A percentile compares a stretch with the other conserved stretches of the same genome.
Evolutionary conservation across 64 coral and sea anemone genomes (phyloP).

Genomic region (Pachyseris speciosa): DNA sequence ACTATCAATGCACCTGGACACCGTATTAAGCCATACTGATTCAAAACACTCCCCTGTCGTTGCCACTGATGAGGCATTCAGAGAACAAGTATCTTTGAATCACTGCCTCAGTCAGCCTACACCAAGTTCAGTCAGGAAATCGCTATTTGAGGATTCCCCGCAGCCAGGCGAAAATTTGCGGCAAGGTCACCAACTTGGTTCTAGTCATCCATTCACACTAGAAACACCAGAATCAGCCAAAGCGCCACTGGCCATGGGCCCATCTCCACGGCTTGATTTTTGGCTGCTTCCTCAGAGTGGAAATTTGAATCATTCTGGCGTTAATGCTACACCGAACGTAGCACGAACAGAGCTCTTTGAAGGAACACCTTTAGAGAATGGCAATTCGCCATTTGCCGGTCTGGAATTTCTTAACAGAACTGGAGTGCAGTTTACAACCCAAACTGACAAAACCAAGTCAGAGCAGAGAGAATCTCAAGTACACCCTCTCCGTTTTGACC

Average conservation of each 20-base stretch:
- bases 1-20: neutral
- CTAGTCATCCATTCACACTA: neutral
- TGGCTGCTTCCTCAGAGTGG: conserved; percentile 13
- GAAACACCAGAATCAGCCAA: neutral
- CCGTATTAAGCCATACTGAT: neutral
- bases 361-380: neutral
- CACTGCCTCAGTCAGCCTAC: neutral
- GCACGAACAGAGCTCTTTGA: neutral
- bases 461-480: neutral
- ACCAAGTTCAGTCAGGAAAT: conserved; percentile 6
- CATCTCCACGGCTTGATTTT: conserved; percentile 20
- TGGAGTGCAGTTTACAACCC: neutral
- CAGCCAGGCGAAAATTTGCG: neutral
- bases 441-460: neutral
- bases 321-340: neutral
- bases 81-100: neutral
- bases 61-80: neutral
- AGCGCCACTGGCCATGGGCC: neutral
- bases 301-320: neutral
- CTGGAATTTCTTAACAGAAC: neutral
- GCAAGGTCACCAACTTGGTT: neutral
- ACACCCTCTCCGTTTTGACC: neutral
- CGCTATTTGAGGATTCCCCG: neutral
- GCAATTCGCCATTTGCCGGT: conserved; percentile 16
- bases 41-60: too few relatives aligned